A percentile compares a stretch with the other conserved stretches of the same genome.
Conservation (phyloP, 2,113 vertebrate species). For the Anas platyrhynchos region DNA sequence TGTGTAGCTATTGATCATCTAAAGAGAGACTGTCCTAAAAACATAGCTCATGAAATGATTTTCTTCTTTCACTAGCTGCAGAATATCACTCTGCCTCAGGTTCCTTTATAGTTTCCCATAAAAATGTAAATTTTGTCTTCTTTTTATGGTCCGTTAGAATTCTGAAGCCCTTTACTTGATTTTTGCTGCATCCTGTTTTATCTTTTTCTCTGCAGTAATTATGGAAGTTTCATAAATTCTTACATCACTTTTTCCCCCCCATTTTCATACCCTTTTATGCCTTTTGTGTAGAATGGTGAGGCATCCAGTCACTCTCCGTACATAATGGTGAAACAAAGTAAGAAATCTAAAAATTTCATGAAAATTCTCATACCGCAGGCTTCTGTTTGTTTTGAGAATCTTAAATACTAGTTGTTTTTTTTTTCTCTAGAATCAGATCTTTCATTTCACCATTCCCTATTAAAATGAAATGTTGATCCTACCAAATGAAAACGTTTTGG, state of each 20-base stretch:
- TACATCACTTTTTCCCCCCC: neutral
- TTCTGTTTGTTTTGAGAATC: neutral
- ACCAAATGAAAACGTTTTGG: neutral
- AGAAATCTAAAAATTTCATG: neutral
- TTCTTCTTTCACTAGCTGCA: neutral
- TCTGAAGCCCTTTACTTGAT: slow-evolving; percentile 16
- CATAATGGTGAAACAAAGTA: neutral
- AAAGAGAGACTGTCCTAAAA: slow-evolving; percentile 34
- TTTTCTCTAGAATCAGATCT: neutral
- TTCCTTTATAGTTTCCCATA: slow-evolving; percentile 44
- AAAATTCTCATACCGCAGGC: neutral
- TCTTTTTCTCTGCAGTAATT: slow-evolving; percentile 31
- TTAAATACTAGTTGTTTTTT: neutral
- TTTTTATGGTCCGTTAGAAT: slow-evolving; percentile 1
- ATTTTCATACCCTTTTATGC: neutral
- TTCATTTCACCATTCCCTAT: neutral
- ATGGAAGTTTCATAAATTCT: slow-evolving; percentile 11
- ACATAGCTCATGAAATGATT: neutral
- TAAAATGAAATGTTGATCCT: neutral
- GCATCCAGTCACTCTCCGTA: neutral
- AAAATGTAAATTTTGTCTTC: slow-evolving; percentile 64
- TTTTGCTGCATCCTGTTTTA: neutral
- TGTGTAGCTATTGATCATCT: slow-evolving; percentile 27
- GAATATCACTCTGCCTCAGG: neutral
- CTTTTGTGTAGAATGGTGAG: neutral